Conservation (phyloP, 2,888 invertebrate species). For the Thera britannica region DNA sequence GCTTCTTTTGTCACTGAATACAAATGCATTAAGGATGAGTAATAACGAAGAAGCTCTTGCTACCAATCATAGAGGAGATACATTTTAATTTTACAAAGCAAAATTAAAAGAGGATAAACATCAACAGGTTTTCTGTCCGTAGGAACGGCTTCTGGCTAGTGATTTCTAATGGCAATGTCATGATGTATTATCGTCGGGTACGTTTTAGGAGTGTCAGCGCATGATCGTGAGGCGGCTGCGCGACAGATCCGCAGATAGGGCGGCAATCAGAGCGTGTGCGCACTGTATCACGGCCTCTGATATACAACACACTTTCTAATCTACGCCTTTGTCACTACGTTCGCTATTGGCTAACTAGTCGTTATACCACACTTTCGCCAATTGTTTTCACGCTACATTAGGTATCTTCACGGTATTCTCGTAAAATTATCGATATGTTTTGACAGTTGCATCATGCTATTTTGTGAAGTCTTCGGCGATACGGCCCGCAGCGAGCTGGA, state of each 20-base stretch:
- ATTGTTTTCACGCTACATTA: slow-evolving; percentile 83
- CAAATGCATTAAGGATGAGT: slow-evolving; percentile 32
- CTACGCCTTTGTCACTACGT: slow-evolving; percentile 81
- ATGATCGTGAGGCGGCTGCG: slow-evolving; percentile 51
- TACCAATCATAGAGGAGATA: not conserved
- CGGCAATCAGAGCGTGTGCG: slow-evolving; percentile 81
- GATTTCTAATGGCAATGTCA: slow-evolving; percentile 30
- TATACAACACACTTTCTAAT: slow-evolving; percentile 83
- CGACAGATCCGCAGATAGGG: slow-evolving; percentile 82
- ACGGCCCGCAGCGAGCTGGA: slow-evolving; percentile 34
- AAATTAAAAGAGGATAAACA: not conserved
- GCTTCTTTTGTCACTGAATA: slow-evolving; percentile 23
- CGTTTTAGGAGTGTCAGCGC: slow-evolving; percentile 28
- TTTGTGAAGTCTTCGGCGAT: slow-evolving; percentile 33
- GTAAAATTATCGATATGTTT: slow-evolving; percentile 62
- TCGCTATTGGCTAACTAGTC: slow-evolving; percentile 77
- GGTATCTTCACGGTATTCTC: slow-evolving; percentile 69
- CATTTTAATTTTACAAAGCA: not conserved
- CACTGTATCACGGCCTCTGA: slow-evolving; percentile 75
- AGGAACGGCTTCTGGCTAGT: slow-evolving; percentile 6
- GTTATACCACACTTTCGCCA: slow-evolving; percentile 80
- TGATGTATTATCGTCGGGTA: slow-evolving; percentile 24
- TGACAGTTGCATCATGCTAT: slow-evolving; percentile 62
- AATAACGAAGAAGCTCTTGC: slow-evolving; percentile 15
- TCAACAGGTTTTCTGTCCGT: slow-evolving; percentile 2